Percentiles rank a stretch among this genome's conserved stretches.
Evolutionary conservation across 2,888 invertebrate species (phyloP).

Genomic region (Drosophila lutescens): DNA sequence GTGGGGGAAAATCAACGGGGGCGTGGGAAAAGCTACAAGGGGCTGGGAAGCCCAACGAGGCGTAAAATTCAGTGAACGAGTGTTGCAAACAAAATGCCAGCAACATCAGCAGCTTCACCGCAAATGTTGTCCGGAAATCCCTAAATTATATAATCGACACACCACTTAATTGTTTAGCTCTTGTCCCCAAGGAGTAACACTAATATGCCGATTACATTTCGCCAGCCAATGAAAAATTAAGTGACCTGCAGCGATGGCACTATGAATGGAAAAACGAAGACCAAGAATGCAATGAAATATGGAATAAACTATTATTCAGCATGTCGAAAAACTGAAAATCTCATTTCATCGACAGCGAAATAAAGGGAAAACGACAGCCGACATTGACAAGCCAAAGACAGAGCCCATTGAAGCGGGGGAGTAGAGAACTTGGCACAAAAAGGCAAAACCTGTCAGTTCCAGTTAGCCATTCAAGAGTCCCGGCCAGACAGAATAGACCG

Average conservation of each 20-base stretch:
- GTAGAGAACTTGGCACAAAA: slow-evolving; percentile 49
- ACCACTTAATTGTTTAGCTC: slow-evolving; percentile 66
- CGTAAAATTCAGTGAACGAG: slow-evolving; percentile 75
- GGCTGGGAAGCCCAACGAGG: slow-evolving; percentile 56
- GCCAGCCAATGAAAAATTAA: slow-evolving; percentile 35
- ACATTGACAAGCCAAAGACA: slow-evolving; percentile 53
- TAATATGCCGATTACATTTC: slow-evolving; percentile 49
- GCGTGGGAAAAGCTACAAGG: slow-evolving; percentile 32
- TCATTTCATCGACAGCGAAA: slow-evolving; percentile 58
- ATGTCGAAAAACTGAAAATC: slow-evolving; percentile 72
- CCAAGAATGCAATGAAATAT: slow-evolving; percentile 24
- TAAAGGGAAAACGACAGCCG: slow-evolving; percentile 46
- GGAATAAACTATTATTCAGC: slow-evolving; percentile 47
- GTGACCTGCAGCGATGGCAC: slow-evolving; percentile 23
- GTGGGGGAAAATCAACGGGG: not conserved
- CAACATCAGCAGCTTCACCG: not conserved
- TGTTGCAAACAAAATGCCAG: slow-evolving; percentile 63
- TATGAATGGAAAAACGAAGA: not conserved
- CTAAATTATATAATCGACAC: slow-evolving; percentile 57
- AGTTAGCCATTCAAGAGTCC: slow-evolving; percentile 61
- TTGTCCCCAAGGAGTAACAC: slow-evolving; percentile 38
- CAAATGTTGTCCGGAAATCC: slow-evolving; percentile 42
- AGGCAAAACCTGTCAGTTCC: slow-evolving; percentile 74
- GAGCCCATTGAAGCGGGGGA: slow-evolving; percentile 23
- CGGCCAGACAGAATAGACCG: slow-evolving; percentile 31